Percentiles rank a stretch among this genome's conserved stretches.
Evolutionary conservation across 2,888 invertebrate genomes (phyloP).

Genomic region (Dendrolimus pini): DNA sequence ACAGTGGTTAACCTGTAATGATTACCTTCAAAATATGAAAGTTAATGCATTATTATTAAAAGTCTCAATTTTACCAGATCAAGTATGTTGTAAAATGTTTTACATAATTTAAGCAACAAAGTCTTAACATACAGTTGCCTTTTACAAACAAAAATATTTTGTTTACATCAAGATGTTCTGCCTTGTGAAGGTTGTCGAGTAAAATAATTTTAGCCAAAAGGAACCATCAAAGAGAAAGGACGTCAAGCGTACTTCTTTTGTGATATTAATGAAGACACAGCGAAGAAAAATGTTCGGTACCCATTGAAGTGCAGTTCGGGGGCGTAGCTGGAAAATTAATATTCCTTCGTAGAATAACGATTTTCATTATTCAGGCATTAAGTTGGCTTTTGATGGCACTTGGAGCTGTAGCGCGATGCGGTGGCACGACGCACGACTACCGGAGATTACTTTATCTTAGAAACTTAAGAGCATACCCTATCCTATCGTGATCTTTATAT

Average conservation of each 20-base stretch:
- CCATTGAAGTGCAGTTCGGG: not conserved
- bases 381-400: not conserved
- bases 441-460: too few species aligned
- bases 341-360: slow-evolving; percentile 11
- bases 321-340: not conserved
- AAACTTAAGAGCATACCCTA: too few species aligned
- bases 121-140: not conserved
- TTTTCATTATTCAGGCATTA: slow-evolving; percentile 32
- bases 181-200: not conserved
- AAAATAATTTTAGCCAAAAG: not conserved
- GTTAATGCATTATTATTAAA: too few species aligned
- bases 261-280: slow-evolving; percentile 1
- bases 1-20: too few species aligned
- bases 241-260: not conserved
- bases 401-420: slow-evolving; percentile 8
- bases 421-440: slow-evolving; percentile 9
- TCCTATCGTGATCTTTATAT: too few species aligned
- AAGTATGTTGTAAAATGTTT: too few species aligned
- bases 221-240: not conserved
- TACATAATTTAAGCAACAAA: too few species aligned
- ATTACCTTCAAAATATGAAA: too few species aligned
- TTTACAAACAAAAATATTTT: slow-evolving; percentile 8
- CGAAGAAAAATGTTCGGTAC: not conserved
- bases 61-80: too few species aligned
- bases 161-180: not conserved